Evolutionary conservation across 2,797 vertebrate genomes (phyloP), one percentile per base, ranked within the genome.

Genomic region (Channa striata): DNA sequence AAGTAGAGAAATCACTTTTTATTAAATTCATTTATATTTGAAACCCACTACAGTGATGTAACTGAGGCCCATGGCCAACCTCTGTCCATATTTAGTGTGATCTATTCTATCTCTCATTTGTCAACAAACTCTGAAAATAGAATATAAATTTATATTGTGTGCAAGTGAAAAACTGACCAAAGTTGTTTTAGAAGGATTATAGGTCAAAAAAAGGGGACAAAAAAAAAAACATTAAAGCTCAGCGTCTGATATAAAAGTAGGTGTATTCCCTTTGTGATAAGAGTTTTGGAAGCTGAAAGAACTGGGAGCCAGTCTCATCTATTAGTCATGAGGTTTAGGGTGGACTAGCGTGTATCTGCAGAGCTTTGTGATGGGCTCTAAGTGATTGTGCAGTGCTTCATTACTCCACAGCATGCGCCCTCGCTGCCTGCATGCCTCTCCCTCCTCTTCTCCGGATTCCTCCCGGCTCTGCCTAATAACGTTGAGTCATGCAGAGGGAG

Each of bases 291-390:
- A 11, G 56, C 64, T 59, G 72, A 74, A 68, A 71, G 47, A 80
- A 56, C 48, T 13, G 25, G 61, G 68, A 71, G 75, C 48, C 73
- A 65, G 85, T 81, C 66, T 89, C 77, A 89, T 92, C 67, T 77
- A 88, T 91, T 83, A 90, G 86, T 90, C 77, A 92, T 90, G 78
- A 89, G 81, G 49, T 84, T 78, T 69, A 33, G 61, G 54, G 66
- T 50, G 79, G 72, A 64, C 66, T 46, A 30, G 53, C 67, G 80
- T 74, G 80, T 74, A 65, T 86, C 72, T 82, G 69, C 74, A 74
- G 75, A 68, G 79, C 66, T 84, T 72, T 79, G 82, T 61, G 79
- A 17, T 2, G 50, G 37, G 25, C 72, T 57, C 19, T 33, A 59
- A 80, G 62, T 54, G 81, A 85, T 33, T 57, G 74, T 83, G 83